Evolutionary conservation across 2,888 invertebrate species (phyloP).

Genomic region (Drosophila bunnanda): DNA sequence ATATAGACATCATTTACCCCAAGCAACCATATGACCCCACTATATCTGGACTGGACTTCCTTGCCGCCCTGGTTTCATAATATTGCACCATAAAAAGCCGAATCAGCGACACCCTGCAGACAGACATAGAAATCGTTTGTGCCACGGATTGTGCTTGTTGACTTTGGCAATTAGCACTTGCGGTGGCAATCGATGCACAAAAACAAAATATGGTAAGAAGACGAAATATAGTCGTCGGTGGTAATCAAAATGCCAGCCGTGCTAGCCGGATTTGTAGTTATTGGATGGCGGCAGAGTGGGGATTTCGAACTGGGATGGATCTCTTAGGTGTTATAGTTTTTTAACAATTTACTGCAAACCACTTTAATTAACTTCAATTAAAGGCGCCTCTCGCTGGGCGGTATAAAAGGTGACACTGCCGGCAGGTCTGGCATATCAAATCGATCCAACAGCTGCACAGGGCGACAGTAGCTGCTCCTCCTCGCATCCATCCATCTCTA

Average conservation of each 20-base stretch:
- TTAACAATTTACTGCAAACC: constrained; percentile 75
- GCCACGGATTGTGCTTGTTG: constrained; percentile 54
- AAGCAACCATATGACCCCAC: neutral
- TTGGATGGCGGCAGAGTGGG: constrained; percentile 2
- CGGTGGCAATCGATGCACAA: constrained; percentile 25
- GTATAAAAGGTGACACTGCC: constrained; percentile 64
- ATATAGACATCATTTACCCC: constrained; percentile 2
- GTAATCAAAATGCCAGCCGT: constrained; percentile 33
- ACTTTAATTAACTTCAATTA: constrained; percentile 82
- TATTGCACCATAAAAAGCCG: constrained; percentile 12
- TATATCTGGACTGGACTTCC: neutral
- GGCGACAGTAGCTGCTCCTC: constrained; percentile 44
- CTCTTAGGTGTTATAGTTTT: constrained; percentile 62
- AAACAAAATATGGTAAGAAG: constrained; percentile 6
- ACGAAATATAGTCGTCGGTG: neutral
- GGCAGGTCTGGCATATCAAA: constrained; percentile 58
- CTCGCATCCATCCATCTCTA: neutral
- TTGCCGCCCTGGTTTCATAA: constrained; percentile 1
- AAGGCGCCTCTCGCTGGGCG: constrained; percentile 41
- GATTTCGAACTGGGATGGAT: constrained; percentile 4
- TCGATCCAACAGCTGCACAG: constrained; percentile 59
- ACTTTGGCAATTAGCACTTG: constrained; percentile 73
- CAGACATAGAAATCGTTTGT: constrained; percentile 41
- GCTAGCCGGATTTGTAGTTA: constrained; percentile 67
- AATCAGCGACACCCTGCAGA: constrained; percentile 13